A percentile compares a stretch with the other conserved stretches of the same genome.
These are phyloP conservation scores for Nycticebus coucang DNA, from an alignment of 2,113 vertebrate species.

Conservation along the genomic window DNA sequence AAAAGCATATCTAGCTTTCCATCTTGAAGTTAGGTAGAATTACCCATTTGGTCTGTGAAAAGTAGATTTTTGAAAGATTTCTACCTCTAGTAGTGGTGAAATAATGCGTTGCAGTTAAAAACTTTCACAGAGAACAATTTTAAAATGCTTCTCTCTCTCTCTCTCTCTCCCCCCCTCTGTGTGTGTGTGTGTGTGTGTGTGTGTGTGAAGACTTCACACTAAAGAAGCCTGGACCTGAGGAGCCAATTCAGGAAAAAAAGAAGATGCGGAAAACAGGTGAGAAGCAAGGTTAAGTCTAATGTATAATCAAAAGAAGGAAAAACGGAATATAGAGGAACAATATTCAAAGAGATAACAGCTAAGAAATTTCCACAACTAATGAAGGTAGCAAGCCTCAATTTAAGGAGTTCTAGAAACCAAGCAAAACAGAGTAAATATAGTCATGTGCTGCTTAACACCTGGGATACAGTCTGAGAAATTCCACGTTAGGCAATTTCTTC, in stretches of 20 bases:
- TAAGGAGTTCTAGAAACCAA: neutral
- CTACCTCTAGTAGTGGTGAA: neutral
- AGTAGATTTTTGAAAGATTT: constrained; percentile 13
- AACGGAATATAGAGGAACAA: neutral
- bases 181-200: neutral
- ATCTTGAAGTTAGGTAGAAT: neutral
- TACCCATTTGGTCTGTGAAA: neutral
- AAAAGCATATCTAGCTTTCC: neutral
- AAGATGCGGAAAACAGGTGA: neutral
- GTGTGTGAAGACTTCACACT: neutral
- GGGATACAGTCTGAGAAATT: neutral
- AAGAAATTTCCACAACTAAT: neutral
- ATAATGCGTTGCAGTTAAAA: neutral
- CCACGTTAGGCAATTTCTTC: neutral
- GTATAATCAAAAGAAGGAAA: neutral
- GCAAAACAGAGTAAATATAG: neutral
- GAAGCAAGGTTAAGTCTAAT: neutral
- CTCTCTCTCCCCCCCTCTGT: neutral
- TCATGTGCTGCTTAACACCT: neutral
- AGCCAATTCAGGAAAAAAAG: neutral
- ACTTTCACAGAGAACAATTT: neutral
- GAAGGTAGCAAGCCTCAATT: neutral
- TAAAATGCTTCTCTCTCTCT: neutral
- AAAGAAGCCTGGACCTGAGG: neutral
- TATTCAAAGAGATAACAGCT: neutral